These are phyloP conservation scores for Oostethus manadensis DNA, from an alignment of 2,113 vertebrate species.

Conservation along the genomic window DNA sequence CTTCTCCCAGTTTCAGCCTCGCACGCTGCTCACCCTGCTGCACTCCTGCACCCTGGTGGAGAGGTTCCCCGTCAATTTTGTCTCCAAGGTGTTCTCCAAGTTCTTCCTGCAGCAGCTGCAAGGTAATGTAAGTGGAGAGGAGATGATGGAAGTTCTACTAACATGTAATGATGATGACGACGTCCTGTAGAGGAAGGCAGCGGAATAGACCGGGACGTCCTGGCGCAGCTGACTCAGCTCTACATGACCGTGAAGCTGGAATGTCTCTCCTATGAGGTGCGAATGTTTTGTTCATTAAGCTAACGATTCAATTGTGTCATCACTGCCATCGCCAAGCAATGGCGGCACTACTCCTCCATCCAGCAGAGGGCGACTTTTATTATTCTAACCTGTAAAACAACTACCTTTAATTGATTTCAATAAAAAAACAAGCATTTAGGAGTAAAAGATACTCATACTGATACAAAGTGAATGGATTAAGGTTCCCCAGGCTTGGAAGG, in stretches of 20 bases:
- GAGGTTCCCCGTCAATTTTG: constrained; percentile 85
- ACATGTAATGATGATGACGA: neutral
- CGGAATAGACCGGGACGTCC: constrained; percentile 61
- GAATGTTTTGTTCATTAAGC: too few species aligned
- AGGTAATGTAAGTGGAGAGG: constrained; percentile 64
- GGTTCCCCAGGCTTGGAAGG: too few species aligned
- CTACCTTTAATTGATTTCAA: too few species aligned
- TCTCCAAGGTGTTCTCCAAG: constrained; percentile 83
- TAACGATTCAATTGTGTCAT: too few species aligned
- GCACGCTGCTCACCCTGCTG: constrained; percentile 75
- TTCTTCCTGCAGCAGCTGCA: constrained; percentile 85
- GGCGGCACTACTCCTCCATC: too few species aligned
- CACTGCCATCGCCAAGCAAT: too few species aligned
- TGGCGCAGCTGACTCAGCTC: constrained; percentile 83
- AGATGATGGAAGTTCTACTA: neutral
- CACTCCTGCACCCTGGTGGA: constrained; percentile 82
- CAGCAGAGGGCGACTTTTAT: too few species aligned
- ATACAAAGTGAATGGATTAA: too few species aligned
- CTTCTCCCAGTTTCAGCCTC: constrained; percentile 78
- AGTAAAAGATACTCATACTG: too few species aligned
- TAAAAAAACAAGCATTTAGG: too few species aligned
- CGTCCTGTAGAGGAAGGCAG: constrained; percentile 69
- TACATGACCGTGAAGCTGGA: constrained; percentile 83
- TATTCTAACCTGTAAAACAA: too few species aligned
- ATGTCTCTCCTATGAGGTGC: constrained; percentile 81